Conservation (phyloP, 2,113 vertebrate genomes). For the Hiodon alosoides region DNA sequence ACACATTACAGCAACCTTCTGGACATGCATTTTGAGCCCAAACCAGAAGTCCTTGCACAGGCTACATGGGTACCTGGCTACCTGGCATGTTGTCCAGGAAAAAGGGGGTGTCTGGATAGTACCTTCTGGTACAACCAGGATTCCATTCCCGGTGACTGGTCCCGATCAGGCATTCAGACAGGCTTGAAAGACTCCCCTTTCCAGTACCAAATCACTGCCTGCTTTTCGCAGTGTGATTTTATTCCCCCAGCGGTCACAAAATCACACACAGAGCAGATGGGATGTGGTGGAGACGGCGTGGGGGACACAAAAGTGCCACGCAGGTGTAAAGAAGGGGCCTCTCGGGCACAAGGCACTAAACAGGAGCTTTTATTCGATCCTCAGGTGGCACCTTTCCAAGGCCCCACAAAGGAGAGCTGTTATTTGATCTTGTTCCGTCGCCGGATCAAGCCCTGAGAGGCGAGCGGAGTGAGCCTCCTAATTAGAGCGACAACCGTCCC, state of each 20-base stretch:
- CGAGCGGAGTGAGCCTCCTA: conserved; percentile 59
- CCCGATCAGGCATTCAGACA: too few species aligned
- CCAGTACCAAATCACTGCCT: conserved; percentile 5
- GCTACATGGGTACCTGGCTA: too few species aligned
- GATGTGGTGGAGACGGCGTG: conserved; percentile 4
- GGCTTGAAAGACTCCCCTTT: not conserved
- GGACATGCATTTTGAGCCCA: too few species aligned
- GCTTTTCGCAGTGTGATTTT: conserved; percentile 38
- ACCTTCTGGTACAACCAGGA: too few species aligned
- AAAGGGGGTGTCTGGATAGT: too few species aligned
- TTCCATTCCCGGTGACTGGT: too few species aligned
- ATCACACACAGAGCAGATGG: not conserved
- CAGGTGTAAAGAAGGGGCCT: conserved; percentile 52
- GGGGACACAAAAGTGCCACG: conserved; percentile 41
- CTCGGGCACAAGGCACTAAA: conserved; percentile 47
- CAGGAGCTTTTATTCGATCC: conserved; percentile 54
- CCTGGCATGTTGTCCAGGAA: too few species aligned
- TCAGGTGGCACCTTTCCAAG: conserved; percentile 56
- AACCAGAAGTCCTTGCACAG: too few species aligned
- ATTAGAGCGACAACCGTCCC: conserved; percentile 61
- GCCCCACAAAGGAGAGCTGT: conserved; percentile 51
- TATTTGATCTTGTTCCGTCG: conserved; percentile 59
- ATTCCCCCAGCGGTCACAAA: not conserved
- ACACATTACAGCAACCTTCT: too few species aligned
- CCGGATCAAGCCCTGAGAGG: conserved; percentile 57